Base-by-base conservation (phyloP, 2,113 vertebrate genomes). In the Corythoichthys intestinalis region DNA sequence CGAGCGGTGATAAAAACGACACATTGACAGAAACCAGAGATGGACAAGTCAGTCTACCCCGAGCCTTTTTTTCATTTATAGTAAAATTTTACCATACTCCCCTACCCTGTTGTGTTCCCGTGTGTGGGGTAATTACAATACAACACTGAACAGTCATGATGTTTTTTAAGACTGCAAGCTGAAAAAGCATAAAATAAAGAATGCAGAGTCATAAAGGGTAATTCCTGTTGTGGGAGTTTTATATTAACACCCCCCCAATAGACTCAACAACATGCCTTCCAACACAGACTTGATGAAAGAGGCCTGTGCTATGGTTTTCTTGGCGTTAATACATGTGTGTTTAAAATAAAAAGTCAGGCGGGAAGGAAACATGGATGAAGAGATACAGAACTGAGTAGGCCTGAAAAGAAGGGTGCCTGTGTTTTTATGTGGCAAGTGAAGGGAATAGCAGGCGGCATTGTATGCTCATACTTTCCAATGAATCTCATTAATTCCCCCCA, bases 1-100 rank as follows among this genome's bases (percentile, higher is more conserved):
- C 73, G 82, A 69, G 67, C 75, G 83, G 89, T 87, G 88, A 91
- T 91, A 90, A 90, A 92, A 90, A 88, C 57, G 86, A 88, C 86
- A 88, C 67, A 69, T 75, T 92, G 89, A 91, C 85, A 85, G 84
- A 88, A 88, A 86, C 82, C 88, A 91, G 87, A 90, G 79, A 83
- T 87, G 83, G 80, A 86, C 76, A 47, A 81, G 81, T 85, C 85
- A 79, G 73, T 81, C 79, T 84, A 60, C 75, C n/a, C 76, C 52
- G 10, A 65, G 61, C 73, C 50, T 44, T 47, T 48, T 86, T 87
- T 85, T 85, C 47, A 77, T 68, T 72, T 71, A 71, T 67, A 83
- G 78, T 91, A 87, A 87, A 90, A 64, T 87, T 90, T 90, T 83
- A 90, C 76, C 78, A 2, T 6, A 6, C 35, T 67, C 61, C 79